phyloP scores from a whole-genome alignment of 1,140 invertebrate species.

The Hyles euphorbiae region DNA sequence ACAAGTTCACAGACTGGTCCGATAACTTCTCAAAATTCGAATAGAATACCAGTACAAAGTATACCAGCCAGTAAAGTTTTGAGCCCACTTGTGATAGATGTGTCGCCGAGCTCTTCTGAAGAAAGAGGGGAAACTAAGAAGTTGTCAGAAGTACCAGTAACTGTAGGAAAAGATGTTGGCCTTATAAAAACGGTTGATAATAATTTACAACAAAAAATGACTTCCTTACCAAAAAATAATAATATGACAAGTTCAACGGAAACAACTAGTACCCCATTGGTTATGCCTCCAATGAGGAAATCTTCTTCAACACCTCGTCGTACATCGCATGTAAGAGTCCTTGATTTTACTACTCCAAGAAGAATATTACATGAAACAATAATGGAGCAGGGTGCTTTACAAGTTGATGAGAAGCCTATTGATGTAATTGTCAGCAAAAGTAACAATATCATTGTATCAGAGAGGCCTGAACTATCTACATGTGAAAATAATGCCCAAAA shows the following conservation, averaged over 20 bases:
- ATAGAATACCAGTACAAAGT: constrained; percentile 16
- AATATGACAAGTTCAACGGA: constrained; percentile 22
- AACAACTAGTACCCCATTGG: constrained; percentile 44
- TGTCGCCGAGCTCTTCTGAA: constrained; percentile 23
- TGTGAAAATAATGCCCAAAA: constrained; percentile 13
- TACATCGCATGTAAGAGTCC: constrained; percentile 55
- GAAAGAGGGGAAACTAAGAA: constrained; percentile 4
- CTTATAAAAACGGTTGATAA: constrained; percentile 46
- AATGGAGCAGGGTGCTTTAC: constrained; percentile 33
- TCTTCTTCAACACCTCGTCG: constrained; percentile 63
- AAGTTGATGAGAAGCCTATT: constrained; percentile 13
- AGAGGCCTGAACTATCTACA: neutral
- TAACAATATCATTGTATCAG: constrained; percentile 13
- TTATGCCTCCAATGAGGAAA: constrained; percentile 44
- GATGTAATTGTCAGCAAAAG: constrained; percentile 26
- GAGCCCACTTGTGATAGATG: constrained; percentile 42
- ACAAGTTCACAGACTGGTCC: constrained; percentile 3
- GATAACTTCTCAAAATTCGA: constrained; percentile 13
- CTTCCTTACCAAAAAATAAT: constrained; percentile 53
- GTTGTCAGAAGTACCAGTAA: constrained; percentile 8
- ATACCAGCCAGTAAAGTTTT: constrained; percentile 16
- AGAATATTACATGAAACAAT: constrained; percentile 54
- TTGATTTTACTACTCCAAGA: constrained; percentile 64
- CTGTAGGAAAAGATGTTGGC: constrained; percentile 17
- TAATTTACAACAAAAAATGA: constrained; percentile 22